Evolutionary conservation across 2,888 invertebrate genomes (phyloP), one percentile per base, ranked within the genome.

Genomic region (Lucinisca nassula): DNA sequence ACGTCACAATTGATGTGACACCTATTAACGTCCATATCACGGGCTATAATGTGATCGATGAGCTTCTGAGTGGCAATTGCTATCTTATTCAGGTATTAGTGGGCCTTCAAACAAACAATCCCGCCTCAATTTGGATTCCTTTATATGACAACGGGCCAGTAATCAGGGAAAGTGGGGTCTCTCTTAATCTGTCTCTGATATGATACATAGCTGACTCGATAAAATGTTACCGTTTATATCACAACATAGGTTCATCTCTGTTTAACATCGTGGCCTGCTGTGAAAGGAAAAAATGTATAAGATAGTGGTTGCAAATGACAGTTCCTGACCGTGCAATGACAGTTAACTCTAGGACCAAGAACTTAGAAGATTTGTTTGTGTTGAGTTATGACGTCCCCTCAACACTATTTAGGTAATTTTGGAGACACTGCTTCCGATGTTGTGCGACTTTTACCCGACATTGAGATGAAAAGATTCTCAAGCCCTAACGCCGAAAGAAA

Each of bases 71-170:
- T 89, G 89, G 78, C 89, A 89, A 89, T 89, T 87, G 87, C 86
- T 84, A 89, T 89, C 89, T 85, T 79, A 85, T 87, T 80, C 84
- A 12, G 74, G 89, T 83, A 89, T 89, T 83, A 84, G 76, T 84
- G 38, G 85, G 87, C 88, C 90, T 90, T 85, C 84, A 77, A 73
- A 82, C 83, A 91, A 91, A 91, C 89, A 91, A 75, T 85, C 89
- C 91, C 89, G 85, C 89, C 91, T 91, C 84, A 82, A 72, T 85
- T 87, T 83, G 21, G 83, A 83, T 83, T 87, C 80, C 82, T 75
- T 80, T 87, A 80, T 84, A 85, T 81, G 79, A 77, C 79, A 55
- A 70, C 80, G 37, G 61, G 58, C 45, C 76, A n/a, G 77, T 45
- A 87, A 89, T 89, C 89, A 87, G 89, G 72, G 87, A 87, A 89